These are phyloP conservation scores for Leucoraja ocellata DNA, from an alignment of 2,797 vertebrate genomes.

Conservation along the genomic window DNA sequence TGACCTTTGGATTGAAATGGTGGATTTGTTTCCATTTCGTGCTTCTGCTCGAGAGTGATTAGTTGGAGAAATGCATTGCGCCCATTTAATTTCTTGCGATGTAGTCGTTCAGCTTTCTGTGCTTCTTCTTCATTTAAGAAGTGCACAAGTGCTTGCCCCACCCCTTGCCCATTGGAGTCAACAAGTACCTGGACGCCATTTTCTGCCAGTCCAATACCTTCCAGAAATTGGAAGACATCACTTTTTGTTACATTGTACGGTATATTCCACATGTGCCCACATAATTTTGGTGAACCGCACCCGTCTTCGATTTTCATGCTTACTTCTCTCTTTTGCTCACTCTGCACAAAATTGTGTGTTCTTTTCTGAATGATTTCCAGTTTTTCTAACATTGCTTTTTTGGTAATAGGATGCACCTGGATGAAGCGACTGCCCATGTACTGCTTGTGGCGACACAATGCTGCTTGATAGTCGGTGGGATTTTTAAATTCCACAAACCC, in stretches of 20 bases:
- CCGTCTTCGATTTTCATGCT: conserved; percentile 65
- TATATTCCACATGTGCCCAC: conserved; percentile 92
- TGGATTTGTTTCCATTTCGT: conserved; percentile 88
- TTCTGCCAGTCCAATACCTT: conserved; percentile 84
- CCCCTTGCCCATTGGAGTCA: conserved; percentile 83
- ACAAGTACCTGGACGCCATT: conserved; percentile 82
- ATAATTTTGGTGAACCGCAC: conserved; percentile 63
- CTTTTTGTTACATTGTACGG: conserved; percentile 92
- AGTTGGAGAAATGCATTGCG: conserved; percentile 91
- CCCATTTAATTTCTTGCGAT: conserved; percentile 92
- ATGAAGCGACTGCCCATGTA: conserved; percentile 97
- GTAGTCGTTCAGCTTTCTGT: conserved; percentile 84
- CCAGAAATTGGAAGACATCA: conserved; percentile 86
- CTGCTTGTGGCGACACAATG: conserved; percentile 89
- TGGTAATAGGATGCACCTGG: conserved; percentile 90
- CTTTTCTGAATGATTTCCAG: conserved; percentile 88
- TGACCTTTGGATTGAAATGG: conserved; percentile 84
- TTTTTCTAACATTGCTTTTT: conserved; percentile 94
- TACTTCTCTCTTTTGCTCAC: conserved; percentile 75
- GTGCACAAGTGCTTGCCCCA: conserved; percentile 91
- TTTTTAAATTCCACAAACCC: conserved; percentile 93
- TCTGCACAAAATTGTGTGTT: conserved; percentile 68
- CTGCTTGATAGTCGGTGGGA: conserved; percentile 84
- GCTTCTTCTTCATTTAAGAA: conserved; percentile 92
- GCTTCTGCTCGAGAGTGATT: conserved; percentile 87